Evolutionary conservation across 2,797 vertebrate genomes (phyloP).

Genomic region (Tapirus indicus): DNA sequence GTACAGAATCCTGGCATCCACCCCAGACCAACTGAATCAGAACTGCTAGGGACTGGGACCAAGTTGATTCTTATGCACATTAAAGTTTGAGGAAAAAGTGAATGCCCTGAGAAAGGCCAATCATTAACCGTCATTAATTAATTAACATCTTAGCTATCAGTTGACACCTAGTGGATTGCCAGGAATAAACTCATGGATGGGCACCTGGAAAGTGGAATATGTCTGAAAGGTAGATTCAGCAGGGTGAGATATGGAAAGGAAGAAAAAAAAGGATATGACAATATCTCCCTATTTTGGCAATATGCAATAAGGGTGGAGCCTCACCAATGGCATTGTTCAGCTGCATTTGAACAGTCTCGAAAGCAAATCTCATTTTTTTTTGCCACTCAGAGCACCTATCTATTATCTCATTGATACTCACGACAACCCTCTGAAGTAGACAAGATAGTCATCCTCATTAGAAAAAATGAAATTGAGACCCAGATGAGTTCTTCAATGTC

Average conservation of each 20-base stretch:
- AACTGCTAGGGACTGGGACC: neutral
- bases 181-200: neutral
- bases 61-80: neutral
- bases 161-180: neutral
- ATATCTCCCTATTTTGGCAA: neutral
- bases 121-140: neutral
- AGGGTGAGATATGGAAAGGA: neutral
- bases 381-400: neutral
- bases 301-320: neutral
- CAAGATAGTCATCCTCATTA: neutral
- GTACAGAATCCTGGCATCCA: neutral
- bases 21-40: neutral
- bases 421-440: neutral
- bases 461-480: neutral
- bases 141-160: neutral
- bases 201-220: neutral
- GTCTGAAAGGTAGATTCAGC: neutral
- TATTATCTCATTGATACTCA: neutral
- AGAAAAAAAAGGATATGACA: neutral
- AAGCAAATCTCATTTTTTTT: neutral
- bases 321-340: neutral
- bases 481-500: neutral
- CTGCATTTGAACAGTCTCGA: neutral
- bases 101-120: neutral
- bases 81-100: neutral